Evolutionary conservation across 2,888 invertebrate genomes (phyloP).

Genomic region (Nymphalis polychloros): DNA sequence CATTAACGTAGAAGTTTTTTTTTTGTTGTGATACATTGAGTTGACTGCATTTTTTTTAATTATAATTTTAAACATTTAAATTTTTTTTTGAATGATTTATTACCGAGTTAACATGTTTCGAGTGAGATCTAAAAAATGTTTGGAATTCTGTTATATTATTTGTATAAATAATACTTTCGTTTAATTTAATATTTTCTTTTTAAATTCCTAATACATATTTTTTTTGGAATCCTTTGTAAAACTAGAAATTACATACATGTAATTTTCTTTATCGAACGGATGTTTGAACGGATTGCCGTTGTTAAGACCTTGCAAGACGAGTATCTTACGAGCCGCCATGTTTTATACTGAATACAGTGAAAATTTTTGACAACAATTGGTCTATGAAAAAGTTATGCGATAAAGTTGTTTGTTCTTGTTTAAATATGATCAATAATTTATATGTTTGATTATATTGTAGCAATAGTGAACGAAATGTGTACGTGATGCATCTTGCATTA

Average conservation of each 20-base stretch:
- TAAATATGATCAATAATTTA: no score
- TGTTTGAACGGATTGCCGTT: no score
- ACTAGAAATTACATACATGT: neutral
- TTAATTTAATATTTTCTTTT: neutral
- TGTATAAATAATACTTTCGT: neutral
- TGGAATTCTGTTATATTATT: neutral
- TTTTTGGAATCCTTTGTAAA: neutral
- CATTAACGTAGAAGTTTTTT: constrained; percentile 25
- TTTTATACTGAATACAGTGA: no score
- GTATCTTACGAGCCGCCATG: no score
- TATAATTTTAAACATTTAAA: neutral
- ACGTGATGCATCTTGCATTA: no score
- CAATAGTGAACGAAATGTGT: no score
- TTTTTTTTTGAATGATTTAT: neutral
- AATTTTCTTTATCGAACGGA: neutral
- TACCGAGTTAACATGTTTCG: neutral
- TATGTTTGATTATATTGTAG: no score
- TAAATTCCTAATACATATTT: neutral
- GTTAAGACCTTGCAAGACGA: no score
- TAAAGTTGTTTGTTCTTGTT: no score
- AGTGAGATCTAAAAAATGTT: neutral
- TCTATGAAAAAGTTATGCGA: no score
- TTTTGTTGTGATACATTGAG: constrained; percentile 12
- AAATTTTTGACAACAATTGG: no score
- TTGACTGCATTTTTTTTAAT: constrained; percentile 21